Evolutionary conservation across 2,797 vertebrate genomes (phyloP).

Genomic region (Labeo calbasu): DNA sequence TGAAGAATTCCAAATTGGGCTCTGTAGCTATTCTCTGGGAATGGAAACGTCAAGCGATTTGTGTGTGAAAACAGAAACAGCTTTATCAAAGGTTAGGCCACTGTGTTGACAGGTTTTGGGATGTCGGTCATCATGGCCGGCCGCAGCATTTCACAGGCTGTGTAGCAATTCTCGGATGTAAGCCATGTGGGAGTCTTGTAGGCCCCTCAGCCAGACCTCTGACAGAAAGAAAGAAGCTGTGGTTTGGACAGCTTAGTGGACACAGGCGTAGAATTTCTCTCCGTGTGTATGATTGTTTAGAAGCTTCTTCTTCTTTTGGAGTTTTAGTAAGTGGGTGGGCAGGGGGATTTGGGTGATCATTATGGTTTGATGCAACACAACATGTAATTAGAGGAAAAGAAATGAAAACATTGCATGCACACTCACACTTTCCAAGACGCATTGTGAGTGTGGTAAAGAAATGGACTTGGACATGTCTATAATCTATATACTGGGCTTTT

Average conservation of each 20-base stretch:
- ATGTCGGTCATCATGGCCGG: constrained; percentile 38
- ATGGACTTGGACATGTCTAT: not conserved
- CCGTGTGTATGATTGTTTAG: constrained; percentile 39
- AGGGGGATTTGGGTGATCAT: constrained; percentile 71
- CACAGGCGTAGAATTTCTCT: constrained; percentile 56
- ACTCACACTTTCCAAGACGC: constrained; percentile 34
- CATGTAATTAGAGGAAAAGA: constrained; percentile 70
- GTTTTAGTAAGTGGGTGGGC: constrained; percentile 62
- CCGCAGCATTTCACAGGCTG: constrained; percentile 38
- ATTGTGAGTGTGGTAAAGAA: constrained; percentile 20
- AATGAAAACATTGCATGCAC: constrained; percentile 69
- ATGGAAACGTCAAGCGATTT: constrained; percentile 26
- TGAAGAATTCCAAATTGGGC: constrained; percentile 22
- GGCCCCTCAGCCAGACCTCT: constrained; percentile 45
- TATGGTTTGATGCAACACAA: constrained; percentile 66
- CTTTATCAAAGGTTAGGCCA: constrained; percentile 46
- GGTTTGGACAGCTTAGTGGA: constrained; percentile 42
- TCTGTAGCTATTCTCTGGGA: constrained; percentile 15
- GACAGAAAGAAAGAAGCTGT: constrained; percentile 47
- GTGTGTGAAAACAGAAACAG: constrained; percentile 19
- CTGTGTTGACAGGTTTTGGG: constrained; percentile 40
- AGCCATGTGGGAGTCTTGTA: constrained; percentile 31
- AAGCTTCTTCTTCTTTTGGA: constrained; percentile 42
- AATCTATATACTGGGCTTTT: constrained; percentile 29
- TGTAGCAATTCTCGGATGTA: constrained; percentile 19